These are phyloP conservation scores for Meiosimyza platycephala DNA, from an alignment of 2,888 invertebrate species.

Conservation along the genomic window DNA sequence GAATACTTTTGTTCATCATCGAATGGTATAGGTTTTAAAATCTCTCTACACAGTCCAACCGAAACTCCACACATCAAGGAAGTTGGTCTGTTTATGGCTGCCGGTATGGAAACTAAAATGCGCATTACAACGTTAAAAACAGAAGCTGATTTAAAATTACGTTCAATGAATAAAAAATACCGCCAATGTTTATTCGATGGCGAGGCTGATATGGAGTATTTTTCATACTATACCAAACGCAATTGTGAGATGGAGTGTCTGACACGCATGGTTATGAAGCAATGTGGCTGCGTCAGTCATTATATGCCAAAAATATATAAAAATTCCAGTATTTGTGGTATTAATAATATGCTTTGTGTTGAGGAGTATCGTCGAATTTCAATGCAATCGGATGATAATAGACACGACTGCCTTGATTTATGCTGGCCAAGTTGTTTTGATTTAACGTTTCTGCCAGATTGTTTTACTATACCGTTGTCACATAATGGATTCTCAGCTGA, in stretches of 20 bases:
- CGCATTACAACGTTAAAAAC: constrained; percentile 44
- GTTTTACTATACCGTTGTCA: constrained; percentile 70
- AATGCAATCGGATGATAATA: constrained; percentile 27
- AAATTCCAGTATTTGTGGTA: constrained; percentile 76
- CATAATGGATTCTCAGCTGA: constrained; percentile 43
- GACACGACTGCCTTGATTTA: constrained; percentile 63
- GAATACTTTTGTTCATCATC: constrained; percentile 84
- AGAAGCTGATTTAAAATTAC: constrained; percentile 40
- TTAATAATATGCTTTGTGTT: constrained; percentile 73
- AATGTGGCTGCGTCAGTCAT: constrained; percentile 51
- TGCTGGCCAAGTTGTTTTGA: constrained; percentile 78
- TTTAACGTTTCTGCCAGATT: constrained; percentile 61
- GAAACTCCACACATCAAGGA: constrained; percentile 47
- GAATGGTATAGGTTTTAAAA: constrained; percentile 67
- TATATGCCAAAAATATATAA: constrained; percentile 70
- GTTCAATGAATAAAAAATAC: constrained; percentile 14
- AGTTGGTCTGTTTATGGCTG: constrained; percentile 46
- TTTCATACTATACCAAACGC: constrained; percentile 76
- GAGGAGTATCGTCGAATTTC: constrained; percentile 31
- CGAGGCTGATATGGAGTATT: constrained; percentile 74
- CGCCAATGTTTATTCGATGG: constrained; percentile 77
- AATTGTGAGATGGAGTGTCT: constrained; percentile 83
- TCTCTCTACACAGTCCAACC: constrained; percentile 47
- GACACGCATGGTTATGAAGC: constrained; percentile 72
- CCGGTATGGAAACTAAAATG: constrained; percentile 48